Evolutionary conservation across 2,797 vertebrate genomes (phyloP).

Genomic region (Calcarius lapponicus): DNA sequence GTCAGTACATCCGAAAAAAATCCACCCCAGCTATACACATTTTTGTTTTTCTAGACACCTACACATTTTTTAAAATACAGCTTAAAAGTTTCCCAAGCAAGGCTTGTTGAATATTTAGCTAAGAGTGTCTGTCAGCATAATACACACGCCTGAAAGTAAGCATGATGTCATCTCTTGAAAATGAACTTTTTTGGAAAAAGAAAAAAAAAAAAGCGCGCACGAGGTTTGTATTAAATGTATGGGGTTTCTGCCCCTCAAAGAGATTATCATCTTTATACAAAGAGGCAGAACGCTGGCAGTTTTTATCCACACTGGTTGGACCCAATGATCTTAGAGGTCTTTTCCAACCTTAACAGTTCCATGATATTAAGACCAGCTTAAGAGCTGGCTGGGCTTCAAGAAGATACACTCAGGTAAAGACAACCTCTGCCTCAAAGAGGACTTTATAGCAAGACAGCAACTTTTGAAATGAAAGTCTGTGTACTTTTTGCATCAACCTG

Average conservation of each 20-base stretch:
- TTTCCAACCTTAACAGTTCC: not conserved
- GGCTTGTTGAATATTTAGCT: not conserved
- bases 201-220: not conserved
- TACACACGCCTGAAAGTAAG: not conserved
- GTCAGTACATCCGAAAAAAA: not conserved
- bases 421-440: not conserved
- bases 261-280: not conserved
- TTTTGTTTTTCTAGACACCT: constrained; percentile 12
- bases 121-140: not conserved
- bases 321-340: not conserved
- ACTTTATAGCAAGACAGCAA: not conserved
- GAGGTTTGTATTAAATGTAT: not conserved
- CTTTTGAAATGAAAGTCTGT: not conserved
- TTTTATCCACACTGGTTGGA: not conserved
- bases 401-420: not conserved
- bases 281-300: not conserved
- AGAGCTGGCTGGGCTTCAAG: not conserved
- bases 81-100: not conserved
- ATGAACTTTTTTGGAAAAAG: not conserved
- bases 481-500: not conserved
- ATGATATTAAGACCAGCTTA: not conserved
- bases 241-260: not conserved
- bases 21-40: not conserved
- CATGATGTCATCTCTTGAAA: not conserved
- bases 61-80: not conserved